phyloP scores from a whole-genome alignment of 2,113 vertebrate species.

The Brevimyrus niger region DNA sequence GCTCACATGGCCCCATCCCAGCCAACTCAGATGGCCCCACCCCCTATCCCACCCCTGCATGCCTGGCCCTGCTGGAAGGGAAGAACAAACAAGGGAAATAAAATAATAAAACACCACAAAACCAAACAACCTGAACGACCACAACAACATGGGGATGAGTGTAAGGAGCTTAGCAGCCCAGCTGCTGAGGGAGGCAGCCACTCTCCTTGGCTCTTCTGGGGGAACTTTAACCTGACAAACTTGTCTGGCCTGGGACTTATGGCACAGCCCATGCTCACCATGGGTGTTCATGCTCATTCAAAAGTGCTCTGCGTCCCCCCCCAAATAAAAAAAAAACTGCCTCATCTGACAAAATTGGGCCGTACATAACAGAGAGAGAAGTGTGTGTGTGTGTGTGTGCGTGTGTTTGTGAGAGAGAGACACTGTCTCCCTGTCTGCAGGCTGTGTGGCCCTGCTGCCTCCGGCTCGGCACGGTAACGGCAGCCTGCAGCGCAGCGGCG shows the following conservation, averaged over 20 bases:
- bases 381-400: not conserved
- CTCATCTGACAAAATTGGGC: not conserved
- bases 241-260: not conserved
- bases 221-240: not conserved
- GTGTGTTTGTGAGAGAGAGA: not conserved
- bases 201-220: not conserved
- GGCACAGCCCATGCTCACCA: not conserved
- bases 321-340: not conserved
- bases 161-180: slow-evolving; percentile 15
- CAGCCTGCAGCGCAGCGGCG: slow-evolving; percentile 23
- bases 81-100: not conserved
- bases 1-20: not conserved
- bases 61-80: not conserved
- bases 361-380: not conserved
- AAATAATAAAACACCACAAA: not conserved
- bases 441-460: not conserved
- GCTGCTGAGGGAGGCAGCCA: slow-evolving; percentile 3
- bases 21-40: not conserved
- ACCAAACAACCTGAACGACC: not conserved
- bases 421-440: not conserved
- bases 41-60: not conserved
- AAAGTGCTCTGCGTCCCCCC: not conserved
- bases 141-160: not conserved
- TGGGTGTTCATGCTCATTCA: not conserved
- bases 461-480: not conserved